Evolutionary conservation across 2,797 vertebrate species (phyloP), one percentile per base, ranked within the genome.

Genomic region (Orestias chungarensis): DNA sequence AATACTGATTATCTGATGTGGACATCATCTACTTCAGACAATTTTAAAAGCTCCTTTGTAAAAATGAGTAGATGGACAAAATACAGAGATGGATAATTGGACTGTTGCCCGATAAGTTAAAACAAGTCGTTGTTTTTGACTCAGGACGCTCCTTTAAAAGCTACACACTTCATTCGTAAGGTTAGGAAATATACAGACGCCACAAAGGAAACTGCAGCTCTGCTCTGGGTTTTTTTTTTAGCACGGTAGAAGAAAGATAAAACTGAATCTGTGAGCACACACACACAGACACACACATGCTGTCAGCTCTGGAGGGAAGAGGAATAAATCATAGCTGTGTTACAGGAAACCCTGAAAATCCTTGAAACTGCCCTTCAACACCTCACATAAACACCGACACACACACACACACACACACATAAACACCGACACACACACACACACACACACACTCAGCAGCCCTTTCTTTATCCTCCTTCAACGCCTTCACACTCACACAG

Each of bases 251-350:
- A 80, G 67, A 64, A 64, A 1, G n/a, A 2, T 40, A n/a, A 68
- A 66, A 73, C 62, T 69, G 64, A 35, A 29, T 72, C 59, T 17
- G 49, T 23, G 43, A 35, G 46, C 50, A 52, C 44, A 46, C 64
- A 59, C 47, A 38, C 73, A 64, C 50, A 12, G 15, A 23, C 66
- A 31, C 61, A 72, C 61, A 44, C 38, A 64, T 25, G 25, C 76
- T 79, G 81, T 82, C 70, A 54, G 76, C 79, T 78, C 49, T n/a
- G 49, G 74, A 71, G 74, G 64, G 62, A 79, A 43, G 64, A 68
- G 66, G 55, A 78, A 86, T 84, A 84, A 82, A 82, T 86, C 85
- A 82, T 73, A 40, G 71, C 72, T 49, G 70, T 54, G 71, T 82
- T 82, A 68, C 77, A 84, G 82, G 75, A 82, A 84, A 70, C 64